Conservation (phyloP, 2,888 invertebrate genomes). For the Scaeva pyrastri region DNA sequence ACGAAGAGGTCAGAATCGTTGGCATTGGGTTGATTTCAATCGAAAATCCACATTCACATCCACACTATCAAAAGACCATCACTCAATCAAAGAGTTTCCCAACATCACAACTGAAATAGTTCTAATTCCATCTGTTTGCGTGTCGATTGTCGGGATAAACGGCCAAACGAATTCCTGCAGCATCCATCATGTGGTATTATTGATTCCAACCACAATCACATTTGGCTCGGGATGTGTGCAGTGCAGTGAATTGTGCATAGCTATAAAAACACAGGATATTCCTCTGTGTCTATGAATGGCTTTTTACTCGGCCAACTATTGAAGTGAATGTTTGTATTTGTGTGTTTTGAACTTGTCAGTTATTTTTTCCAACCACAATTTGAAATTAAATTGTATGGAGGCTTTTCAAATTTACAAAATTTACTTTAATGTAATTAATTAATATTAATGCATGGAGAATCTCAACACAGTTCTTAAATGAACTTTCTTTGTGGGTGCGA, state of each 20-base stretch:
- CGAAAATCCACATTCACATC: slow-evolving; percentile 60
- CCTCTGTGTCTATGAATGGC: slow-evolving; percentile 30
- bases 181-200: slow-evolving; percentile 68
- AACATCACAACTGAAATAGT: slow-evolving; percentile 43
- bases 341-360: too few relatives aligned
- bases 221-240: slow-evolving; percentile 8
- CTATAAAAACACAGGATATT: slow-evolving; percentile 33
- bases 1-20: slow-evolving; percentile 57
- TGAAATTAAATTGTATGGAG: too few relatives aligned
- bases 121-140: slow-evolving; percentile 60
- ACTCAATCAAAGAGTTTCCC: slow-evolving; percentile 56
- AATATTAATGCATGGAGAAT: too few relatives aligned
- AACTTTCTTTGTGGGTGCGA: too few relatives aligned
- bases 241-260: too few relatives aligned
- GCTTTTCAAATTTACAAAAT: too few relatives aligned
- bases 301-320: slow-evolving; percentile 15
- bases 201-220: slow-evolving; percentile 39
- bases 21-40: slow-evolving; percentile 47
- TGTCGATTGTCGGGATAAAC: slow-evolving; percentile 63
- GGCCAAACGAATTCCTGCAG: slow-evolving; percentile 53
- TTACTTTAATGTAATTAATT: too few relatives aligned
- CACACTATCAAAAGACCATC: slow-evolving; percentile 59
- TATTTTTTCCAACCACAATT: too few relatives aligned
- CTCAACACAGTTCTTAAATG: too few relatives aligned
- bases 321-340: too few relatives aligned